phyloP scores from a whole-genome alignment of 2,113 vertebrate species.

The Trogon melanurus region DNA sequence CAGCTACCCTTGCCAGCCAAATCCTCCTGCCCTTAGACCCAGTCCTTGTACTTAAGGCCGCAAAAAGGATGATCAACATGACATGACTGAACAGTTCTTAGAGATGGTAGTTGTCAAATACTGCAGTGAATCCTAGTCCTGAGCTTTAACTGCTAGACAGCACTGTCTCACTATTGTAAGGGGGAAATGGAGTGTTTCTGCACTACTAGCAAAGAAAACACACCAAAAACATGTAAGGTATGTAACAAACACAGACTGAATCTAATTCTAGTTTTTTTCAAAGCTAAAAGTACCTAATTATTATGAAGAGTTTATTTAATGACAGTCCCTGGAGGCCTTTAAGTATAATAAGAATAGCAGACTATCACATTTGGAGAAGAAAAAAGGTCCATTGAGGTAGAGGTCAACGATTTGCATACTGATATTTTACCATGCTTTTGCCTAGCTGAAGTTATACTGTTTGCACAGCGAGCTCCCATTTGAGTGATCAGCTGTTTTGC shows the following conservation, averaged over 20 bases:
- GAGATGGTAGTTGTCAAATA: background rate
- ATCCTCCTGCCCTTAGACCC: background rate
- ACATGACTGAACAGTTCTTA: rapidly evolving
- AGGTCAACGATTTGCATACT: background rate
- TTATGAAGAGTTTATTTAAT: background rate
- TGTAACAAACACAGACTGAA: background rate
- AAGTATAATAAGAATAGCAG: background rate
- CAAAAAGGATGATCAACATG: background rate
- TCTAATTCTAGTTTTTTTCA: background rate
- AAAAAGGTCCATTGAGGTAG: background rate
- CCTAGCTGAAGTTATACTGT: background rate
- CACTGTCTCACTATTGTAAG: background rate
- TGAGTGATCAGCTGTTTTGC: constrained; percentile 8
- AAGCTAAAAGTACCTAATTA: background rate
- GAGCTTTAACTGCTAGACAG: background rate
- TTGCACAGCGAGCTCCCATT: background rate
- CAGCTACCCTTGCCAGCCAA: background rate
- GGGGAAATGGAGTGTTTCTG: background rate
- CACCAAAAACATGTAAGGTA: background rate
- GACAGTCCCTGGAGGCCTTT: background rate
- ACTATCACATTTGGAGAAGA: background rate
- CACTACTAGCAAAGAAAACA: background rate
- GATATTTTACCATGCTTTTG: background rate
- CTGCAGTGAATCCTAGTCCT: background rate
- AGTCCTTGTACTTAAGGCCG: background rate